Evolutionary conservation across 2,888 invertebrate species (phyloP), one percentile per base, ranked within the genome.

Genomic region (Chrysomela aeneicollis): DNA sequence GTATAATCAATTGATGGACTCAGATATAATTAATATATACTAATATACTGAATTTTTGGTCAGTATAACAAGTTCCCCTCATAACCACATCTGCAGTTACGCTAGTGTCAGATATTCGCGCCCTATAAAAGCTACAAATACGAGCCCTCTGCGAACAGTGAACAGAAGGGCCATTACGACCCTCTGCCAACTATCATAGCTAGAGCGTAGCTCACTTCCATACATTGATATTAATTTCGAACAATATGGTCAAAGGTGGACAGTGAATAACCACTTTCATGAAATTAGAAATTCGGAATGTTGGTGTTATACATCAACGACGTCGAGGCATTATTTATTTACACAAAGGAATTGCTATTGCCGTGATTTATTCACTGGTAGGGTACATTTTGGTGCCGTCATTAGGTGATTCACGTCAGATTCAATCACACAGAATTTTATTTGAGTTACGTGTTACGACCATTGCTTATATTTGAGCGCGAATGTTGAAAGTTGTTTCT

Each of bases 211-310:
- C 66, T 68, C 67, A 68, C 72, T 69, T 71, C 71, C 69, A 69
- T 69, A 69, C 64, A 73, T 67, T 53, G 66, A 71, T 71, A 73
- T 74, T 74, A 74, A 72, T 71, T 70, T 68, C 71, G 68, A 70
- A 69, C 73, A 74, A 74, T 72, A 74, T 72, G 73, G 73, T 72
- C 72, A 64, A 72, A 63, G 64, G 68, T 67, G 75, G 69, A 71
- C 72, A 66, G 68, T 65, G 69, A 73, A 73, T 71, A 71, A 73
- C 74, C 74, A 75, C 75, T 74, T 74, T 73, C 71, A 74, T 75
- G 71, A 72, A 69, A 75, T 75, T 74, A 74, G 73, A 58, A 66
- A 68, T 66, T 70, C 63, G 59, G 64, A 69, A 68, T 67, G 71
- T 68, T 67, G 66, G 69, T 64, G 68, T 66, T 72, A 70, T 71